Conservation (phyloP, 2,888 invertebrate species). For the Griposia aprilina region DNA sequence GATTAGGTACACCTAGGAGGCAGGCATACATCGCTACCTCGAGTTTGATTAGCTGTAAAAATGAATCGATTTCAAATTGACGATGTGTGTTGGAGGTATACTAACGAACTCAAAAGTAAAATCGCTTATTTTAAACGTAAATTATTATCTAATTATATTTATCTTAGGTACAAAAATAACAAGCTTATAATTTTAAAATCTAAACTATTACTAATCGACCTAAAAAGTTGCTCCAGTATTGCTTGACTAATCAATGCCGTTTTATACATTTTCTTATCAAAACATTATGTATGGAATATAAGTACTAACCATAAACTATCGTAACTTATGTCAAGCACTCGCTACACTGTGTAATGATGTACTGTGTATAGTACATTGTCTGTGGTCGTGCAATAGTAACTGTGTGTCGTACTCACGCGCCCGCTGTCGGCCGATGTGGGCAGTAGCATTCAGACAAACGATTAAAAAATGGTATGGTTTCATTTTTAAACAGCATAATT, state of each 20-base stretch:
- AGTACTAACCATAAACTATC: background rate
- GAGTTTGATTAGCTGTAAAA: background rate
- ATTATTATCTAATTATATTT: background rate
- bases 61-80: background rate
- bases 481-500: background rate
- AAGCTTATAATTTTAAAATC: background rate
- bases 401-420: constrained; percentile 73
- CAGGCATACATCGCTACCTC: background rate
- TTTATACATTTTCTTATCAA: background rate
- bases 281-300: background rate
- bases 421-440: constrained; percentile 69
- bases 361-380: background rate
- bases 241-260: background rate
- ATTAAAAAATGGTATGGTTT: background rate
- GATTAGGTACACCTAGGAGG: background rate
- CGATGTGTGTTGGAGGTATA: background rate
- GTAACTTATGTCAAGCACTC: constrained; percentile 18
- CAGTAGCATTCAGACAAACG: constrained; percentile 68
- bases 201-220: background rate
- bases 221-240: background rate
- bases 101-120: background rate
- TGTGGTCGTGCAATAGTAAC: constrained; percentile 41
- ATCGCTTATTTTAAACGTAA: background rate
- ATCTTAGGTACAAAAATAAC: background rate
- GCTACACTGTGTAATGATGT: background rate